Conservation (phyloP, 2,797 vertebrate genomes). For the Varecia variegata region DNA sequence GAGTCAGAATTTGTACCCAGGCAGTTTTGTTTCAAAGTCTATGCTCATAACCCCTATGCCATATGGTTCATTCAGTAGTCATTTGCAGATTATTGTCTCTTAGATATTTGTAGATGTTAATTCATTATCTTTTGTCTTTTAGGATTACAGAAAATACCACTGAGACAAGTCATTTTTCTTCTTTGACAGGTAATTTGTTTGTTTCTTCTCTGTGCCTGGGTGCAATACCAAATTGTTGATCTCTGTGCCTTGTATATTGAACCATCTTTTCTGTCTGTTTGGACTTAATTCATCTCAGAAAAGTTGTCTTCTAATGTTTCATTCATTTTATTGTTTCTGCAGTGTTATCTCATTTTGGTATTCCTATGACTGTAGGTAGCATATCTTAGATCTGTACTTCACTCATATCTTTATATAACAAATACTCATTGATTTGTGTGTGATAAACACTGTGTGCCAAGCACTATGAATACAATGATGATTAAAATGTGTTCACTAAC, state of each 20-base stretch:
- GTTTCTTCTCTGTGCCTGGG: neutral
- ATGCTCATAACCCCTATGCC: neutral
- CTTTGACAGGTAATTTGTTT: neutral
- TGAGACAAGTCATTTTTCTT: neutral
- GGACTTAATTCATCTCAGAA: neutral
- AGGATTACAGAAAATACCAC: neutral
- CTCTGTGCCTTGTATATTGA: neutral
- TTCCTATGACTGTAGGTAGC: neutral
- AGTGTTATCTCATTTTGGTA: neutral
- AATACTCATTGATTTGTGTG: neutral
- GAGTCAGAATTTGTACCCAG: neutral
- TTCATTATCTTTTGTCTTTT: neutral
- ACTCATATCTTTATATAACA: neutral
- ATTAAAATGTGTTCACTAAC: neutral
- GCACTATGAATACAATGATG: neutral
- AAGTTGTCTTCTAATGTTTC: constrained; percentile 9
- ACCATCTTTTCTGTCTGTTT: neutral
- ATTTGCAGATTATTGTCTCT: neutral
- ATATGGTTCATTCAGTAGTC: neutral
- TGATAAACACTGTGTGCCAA: neutral
- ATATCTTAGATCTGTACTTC: neutral
- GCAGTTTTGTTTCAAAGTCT: neutral
- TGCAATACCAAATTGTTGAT: neutral
- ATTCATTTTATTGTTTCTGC: neutral
- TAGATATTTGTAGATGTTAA: neutral